A percentile compares a stretch with the other conserved stretches of the same genome.
phyloP scores from a whole-genome alignment of 2,113 vertebrate species.

The Phycodurus eques region DNA sequence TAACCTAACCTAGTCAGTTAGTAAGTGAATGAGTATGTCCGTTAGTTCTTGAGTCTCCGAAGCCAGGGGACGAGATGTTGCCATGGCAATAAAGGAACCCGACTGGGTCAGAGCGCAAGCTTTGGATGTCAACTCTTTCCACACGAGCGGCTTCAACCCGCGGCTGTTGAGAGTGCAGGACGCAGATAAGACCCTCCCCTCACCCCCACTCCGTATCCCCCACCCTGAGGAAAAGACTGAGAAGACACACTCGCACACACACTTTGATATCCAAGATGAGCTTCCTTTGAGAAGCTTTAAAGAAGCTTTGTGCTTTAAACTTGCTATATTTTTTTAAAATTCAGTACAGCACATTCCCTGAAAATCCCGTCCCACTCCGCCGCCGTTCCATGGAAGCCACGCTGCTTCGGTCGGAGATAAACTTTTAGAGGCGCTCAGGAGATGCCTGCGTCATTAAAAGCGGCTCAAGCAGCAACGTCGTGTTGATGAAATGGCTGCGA shows the following conservation, averaged over 20 bases:
- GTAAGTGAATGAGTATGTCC: too few relatives aligned
- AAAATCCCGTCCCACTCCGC: too few relatives aligned
- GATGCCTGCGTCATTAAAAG: conserved; percentile 14
- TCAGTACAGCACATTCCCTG: too few relatives aligned
- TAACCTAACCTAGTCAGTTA: neutral
- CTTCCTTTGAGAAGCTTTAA: neutral
- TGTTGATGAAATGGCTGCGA: neutral
- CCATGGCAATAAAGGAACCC: conserved; percentile 45
- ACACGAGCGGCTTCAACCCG: conserved; percentile 33
- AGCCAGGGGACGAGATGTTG: conserved; percentile 31
- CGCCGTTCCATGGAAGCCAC: neutral
- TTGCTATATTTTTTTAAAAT: too few relatives aligned
- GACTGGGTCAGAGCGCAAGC: conserved; percentile 11
- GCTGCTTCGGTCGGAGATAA: neutral
- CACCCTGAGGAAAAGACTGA: neutral
- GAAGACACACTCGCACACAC: neutral
- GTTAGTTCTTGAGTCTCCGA: conserved; percentile 16
- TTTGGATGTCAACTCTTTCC: conserved; percentile 25
- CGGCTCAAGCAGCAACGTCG: neutral
- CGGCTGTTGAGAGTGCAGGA: conserved; percentile 12
- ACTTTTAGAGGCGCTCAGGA: neutral
- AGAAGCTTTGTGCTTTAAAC: too few relatives aligned
- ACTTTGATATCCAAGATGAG: neutral
- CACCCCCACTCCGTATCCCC: neutral
- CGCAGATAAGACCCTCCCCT: conserved; percentile 11